Conservation (phyloP, 2,113 vertebrate genomes). For the Phalacrocorax pelagicus region DNA sequence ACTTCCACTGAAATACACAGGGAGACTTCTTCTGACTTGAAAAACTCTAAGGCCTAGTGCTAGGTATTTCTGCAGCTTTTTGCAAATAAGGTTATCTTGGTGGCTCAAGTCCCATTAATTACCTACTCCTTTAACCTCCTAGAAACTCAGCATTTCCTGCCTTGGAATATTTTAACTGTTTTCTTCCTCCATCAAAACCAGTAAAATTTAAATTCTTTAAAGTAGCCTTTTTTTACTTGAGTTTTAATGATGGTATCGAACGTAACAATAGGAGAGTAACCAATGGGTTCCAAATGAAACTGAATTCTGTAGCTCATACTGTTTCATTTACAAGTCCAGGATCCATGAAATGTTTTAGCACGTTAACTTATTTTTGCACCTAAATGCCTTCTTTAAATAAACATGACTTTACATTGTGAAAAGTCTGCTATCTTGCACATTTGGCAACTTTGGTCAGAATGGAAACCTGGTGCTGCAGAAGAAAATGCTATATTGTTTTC, state of each 20-base stretch:
- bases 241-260: not conserved
- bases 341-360: not conserved
- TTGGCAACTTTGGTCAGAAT: not conserved
- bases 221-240: not conserved
- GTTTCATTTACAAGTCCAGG: not conserved
- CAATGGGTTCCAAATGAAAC: not conserved
- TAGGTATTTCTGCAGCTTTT: not conserved
- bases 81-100: not conserved
- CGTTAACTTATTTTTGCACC: not conserved
- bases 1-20: not conserved
- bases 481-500: not conserved
- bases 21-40: not conserved
- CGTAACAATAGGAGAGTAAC: not conserved
- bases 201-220: not conserved
- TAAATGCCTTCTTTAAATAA: not conserved
- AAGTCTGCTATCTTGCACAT: not conserved
- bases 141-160: not conserved
- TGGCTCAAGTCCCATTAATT: not conserved
- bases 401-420: not conserved
- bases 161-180: not conserved
- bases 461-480: not conserved
- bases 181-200: not conserved
- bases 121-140: not conserved
- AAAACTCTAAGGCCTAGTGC: not conserved
- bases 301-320: not conserved